phyloP scores from a whole-genome alignment of 1,140 invertebrate genomes.

The Pseudachorutes palmiensis region DNA sequence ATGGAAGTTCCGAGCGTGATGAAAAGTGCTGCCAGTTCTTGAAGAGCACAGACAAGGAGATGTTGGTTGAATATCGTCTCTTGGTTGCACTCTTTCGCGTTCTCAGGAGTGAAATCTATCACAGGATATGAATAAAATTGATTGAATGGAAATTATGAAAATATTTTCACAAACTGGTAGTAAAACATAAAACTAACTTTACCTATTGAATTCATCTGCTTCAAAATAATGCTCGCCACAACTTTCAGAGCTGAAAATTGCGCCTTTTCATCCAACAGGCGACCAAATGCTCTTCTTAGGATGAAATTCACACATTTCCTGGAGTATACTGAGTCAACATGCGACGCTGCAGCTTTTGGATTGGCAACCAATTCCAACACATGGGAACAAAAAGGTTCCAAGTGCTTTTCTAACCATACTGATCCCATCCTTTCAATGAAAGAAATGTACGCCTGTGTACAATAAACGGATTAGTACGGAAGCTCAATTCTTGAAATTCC shows the following conservation, averaged over 20 bases:
- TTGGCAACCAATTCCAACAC: constrained; percentile 85
- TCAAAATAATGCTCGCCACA: constrained; percentile 80
- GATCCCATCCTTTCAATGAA: constrained; percentile 88
- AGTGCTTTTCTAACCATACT: constrained; percentile 87
- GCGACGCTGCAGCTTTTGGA: constrained; percentile 85
- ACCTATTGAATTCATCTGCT: constrained; percentile 84
- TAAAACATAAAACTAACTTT: too few species aligned
- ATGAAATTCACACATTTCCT: constrained; percentile 96
- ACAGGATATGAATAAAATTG: too few species aligned
- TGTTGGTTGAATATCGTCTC: constrained; percentile 90
- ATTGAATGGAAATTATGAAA: too few species aligned
- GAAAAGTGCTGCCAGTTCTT: constrained; percentile 79
- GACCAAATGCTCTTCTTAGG: constrained; percentile 78
- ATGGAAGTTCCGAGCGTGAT: constrained; percentile 84
- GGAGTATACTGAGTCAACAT: constrained; percentile 95
- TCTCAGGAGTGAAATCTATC: constrained; percentile 75
- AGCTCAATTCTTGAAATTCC: too few species aligned
- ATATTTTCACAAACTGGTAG: too few species aligned
- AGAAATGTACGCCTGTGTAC: constrained; percentile 82
- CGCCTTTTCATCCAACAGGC: constrained; percentile 90
- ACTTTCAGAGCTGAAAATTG: constrained; percentile 92
- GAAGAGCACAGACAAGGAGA: constrained; percentile 83
- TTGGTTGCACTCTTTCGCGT: constrained; percentile 73
- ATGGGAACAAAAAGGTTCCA: constrained; percentile 74
- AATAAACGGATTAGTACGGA: constrained; percentile 10